Evolutionary conservation across 2,888 invertebrate genomes (phyloP), one percentile per base, ranked within the genome.

Genomic region (Cactoblastis cactorum): DNA sequence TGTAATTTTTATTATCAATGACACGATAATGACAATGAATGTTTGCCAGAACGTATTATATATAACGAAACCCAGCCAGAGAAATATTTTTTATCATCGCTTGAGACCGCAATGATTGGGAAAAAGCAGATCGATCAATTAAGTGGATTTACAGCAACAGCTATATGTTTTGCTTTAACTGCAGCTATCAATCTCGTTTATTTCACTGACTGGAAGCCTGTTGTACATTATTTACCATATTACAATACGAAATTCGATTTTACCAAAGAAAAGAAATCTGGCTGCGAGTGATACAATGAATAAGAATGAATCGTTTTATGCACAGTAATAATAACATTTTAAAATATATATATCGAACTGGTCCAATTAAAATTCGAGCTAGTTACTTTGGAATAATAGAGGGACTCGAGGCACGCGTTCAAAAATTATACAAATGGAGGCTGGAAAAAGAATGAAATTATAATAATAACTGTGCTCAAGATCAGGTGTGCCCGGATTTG

Each of bases 131-230:
- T 91, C 12, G 91, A 92, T 67, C 85, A 91, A 53, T 77, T 91
- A 1, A 61, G 65, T 12, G 61, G 64, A 35, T 80, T 78, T 90
- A 57, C 91, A 34, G 89, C 92, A 0, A 91, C 94, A 6, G 83
- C 89, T 3, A 59, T 84, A 3, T 71, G 81, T 0, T 96, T 91
- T 69, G 93, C 94, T 17, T 73, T 91, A 28, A 88, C 92, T 0
- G 90, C 89, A 33, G 75, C 90, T n/a, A 62, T 92, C 9, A 80
- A 77, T 0, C 50, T 93, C 11, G 64, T 93, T 1, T 96, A 94
- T 71, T 77, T 93, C 47, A 95, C 95, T 0, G 96, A 96, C 65
- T 96, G 96, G 96, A 94, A 92, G 73, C 67, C 90, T 8, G 74
- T 96, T 11, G 84, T 92, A 22, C 90, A 91, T 57, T 93, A 92